Percentiles rank a stretch among this genome's conserved stretches.
phyloP scores from a whole-genome alignment of 2,113 vertebrate genomes.

The Hemicordylus capensis region DNA sequence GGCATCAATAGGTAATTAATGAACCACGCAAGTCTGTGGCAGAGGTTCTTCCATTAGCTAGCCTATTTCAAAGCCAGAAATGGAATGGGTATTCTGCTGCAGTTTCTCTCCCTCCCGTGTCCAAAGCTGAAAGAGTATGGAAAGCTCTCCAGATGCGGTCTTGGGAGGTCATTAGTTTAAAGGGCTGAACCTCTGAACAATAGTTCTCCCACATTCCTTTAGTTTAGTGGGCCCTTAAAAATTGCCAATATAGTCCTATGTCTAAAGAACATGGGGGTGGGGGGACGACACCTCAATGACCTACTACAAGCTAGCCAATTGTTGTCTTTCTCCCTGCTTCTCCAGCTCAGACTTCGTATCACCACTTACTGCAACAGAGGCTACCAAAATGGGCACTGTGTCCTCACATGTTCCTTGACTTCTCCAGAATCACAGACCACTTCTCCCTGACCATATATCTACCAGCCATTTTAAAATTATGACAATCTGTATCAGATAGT shows the following conservation, averaged over 20 bases:
- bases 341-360: too few species aligned
- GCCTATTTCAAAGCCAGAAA: constrained; percentile 44
- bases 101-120: constrained; percentile 72
- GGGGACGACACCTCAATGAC: too few species aligned
- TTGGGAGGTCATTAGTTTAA: constrained; percentile 35
- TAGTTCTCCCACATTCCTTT: background rate
- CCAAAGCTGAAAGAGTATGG: constrained; percentile 77
- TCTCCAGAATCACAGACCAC: background rate
- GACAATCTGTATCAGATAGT: background rate
- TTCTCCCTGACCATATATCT: background rate
- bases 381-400: background rate
- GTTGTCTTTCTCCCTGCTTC: too few species aligned
- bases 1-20: accelerated
- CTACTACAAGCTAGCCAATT: too few species aligned
- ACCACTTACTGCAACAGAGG: background rate
- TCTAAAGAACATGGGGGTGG: too few species aligned
- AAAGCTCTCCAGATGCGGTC: constrained; percentile 77
- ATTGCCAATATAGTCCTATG: background rate
- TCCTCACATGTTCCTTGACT: background rate
- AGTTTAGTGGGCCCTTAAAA: background rate
- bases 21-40: constrained; percentile 39
- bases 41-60: constrained; percentile 73
- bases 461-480: background rate
- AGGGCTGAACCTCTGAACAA: background rate
- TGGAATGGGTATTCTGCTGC: constrained; percentile 78